Base-by-base conservation (phyloP, 2,113 vertebrate species). In the Phasianus colchicus region DNA sequence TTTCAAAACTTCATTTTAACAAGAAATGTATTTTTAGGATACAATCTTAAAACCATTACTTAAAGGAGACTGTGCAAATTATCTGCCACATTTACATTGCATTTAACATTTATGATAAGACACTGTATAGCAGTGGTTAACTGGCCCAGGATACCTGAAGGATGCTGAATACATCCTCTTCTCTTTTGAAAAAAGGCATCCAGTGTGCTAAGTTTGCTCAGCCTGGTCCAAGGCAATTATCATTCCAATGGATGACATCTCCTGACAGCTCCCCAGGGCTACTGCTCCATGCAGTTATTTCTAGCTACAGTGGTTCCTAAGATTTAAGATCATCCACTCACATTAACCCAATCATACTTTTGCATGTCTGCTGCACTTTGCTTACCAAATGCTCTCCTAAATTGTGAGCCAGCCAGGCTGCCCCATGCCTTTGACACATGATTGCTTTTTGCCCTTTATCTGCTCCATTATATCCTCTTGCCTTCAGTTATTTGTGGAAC, bases 201-300 rank as follows among this genome's bases (percentile, higher is more conserved):
- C 38, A 79, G 29, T 2, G 0, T 63, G 63, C 69, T 73, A 30
- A 61, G 69, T 91, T 86, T 92, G 83, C 85, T 95, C 92, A 91
- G 94, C 47, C 63, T 22, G 29, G 20, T 88, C 70, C 82, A 86
- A 86, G 42, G 54, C 48, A 90, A 92, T 90, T 84, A 60, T 30
- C 77, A 43, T 57, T 83, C 48, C 89, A 64, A 34, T 4, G 34
- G 83, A 82, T 90, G 96, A 91, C 76, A 79, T 19, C 81, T 91
- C 74, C 91, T 61, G 94, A 90, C 86, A 85, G 77, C 78, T 96
- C 94, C 92, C 89, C 83, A 94, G 80, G 86, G 89, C 92, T 70
- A 52, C 32, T 3, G 9, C 78, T 90, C 89, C 88, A 80, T 3
- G 0, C 40, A 50, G 64, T 77, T 96, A 92, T 88, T 96, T 93